Evolutionary conservation across 2,113 vertebrate species (phyloP).

Genomic region (Tringa solitaria): DNA sequence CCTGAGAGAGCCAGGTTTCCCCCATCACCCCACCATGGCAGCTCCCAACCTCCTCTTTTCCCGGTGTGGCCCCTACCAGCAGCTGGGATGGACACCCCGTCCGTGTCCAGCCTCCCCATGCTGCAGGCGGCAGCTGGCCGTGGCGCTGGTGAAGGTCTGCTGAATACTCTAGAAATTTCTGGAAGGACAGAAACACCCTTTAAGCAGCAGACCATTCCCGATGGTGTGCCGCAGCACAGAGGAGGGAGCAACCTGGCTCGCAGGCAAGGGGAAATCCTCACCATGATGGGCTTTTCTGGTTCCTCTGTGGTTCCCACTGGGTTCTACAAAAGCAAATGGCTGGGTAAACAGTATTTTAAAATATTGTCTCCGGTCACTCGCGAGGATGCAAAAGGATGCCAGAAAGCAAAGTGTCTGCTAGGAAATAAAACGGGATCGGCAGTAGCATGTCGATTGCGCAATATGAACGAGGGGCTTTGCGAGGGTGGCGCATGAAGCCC

Average conservation of each 20-base stretch:
- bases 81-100: background rate
- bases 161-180: background rate
- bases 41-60: background rate
- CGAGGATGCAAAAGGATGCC: background rate
- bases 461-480: background rate
- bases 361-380: accelerated
- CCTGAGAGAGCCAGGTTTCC: background rate
- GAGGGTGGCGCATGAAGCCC: background rate
- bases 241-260: background rate
- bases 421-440: background rate
- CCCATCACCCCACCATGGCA: background rate
- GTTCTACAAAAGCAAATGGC: background rate
- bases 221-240: accelerated
- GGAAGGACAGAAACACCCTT: background rate
- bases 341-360: background rate
- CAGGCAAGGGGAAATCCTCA: accelerated
- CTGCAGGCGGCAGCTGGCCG: accelerated
- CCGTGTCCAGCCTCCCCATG: background rate
- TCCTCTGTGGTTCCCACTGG: background rate
- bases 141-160: background rate
- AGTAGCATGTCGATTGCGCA: background rate
- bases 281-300: background rate
- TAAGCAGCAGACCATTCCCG: background rate
- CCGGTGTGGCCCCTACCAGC: background rate
- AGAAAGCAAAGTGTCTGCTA: background rate